Evolutionary conservation across 2,797 vertebrate genomes (phyloP), one percentile per base, ranked within the genome.

Genomic region (Onychomys torridus): DNA sequence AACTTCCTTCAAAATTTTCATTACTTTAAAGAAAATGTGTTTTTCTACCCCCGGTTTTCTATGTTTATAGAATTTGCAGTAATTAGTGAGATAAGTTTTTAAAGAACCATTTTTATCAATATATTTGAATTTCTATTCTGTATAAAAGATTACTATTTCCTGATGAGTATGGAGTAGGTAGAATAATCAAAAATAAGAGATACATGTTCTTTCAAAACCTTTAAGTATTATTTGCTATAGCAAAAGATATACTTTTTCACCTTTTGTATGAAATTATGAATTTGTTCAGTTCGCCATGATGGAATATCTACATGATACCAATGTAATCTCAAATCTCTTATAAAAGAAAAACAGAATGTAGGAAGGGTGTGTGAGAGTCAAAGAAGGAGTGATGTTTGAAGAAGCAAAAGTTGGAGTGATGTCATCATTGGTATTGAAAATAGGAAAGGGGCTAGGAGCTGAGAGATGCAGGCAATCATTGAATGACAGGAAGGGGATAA

Each of bases 1-100:
- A 95, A 57, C 40, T 94, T 49, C 19, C 27, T 96, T 65, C n/a
- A 87, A 57, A 59, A 81, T 91, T 96, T 85, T 49, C 91, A 10
- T 10, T 89, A 37, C 29, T 96, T 95, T 97, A 83, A 52, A 94
- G 23, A 81, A 79, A 89, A 65, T 25, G 32, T 46, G 55, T 34
- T 89, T 3, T 81, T 12, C 8, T 88, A 84, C 10, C 27, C 17
- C 82, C n/a, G 1, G 1, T 49, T 63, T 49, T 69, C 3, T 67
- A 25, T 16, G 1, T 78, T 86, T 83, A 76, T 89, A 85, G 87
- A 89, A 89, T 92, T 55, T 94, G 9, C 2, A 84, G 21, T 40
- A 84, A 71, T 81, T 92, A 81, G 84, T 75, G 84, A 23, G 29
- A 29, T 19, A 6, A 82, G 3, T 92, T 94, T 71, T 88, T 69